Percentiles rank a stretch among this genome's conserved stretches.
Evolutionary conservation across 2,888 invertebrate species (phyloP).

Genomic region (Drosophila tripunctata): DNA sequence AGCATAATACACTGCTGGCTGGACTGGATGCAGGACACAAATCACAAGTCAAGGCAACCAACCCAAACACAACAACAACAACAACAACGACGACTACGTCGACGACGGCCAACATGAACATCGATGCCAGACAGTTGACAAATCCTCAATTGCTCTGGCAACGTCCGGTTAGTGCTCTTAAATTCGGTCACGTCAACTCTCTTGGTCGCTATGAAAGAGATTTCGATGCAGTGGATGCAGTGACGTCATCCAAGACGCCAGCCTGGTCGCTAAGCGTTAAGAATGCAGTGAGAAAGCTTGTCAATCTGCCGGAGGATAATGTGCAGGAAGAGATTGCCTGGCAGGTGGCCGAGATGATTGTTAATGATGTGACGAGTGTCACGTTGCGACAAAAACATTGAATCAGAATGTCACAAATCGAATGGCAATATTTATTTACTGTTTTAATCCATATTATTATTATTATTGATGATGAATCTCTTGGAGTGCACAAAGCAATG

Average conservation of each 20-base stretch:
- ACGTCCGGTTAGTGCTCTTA: slow-evolving; percentile 89
- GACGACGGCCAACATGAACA: slow-evolving; percentile 88
- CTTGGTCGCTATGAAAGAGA: slow-evolving; percentile 96
- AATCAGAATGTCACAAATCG: slow-evolving; percentile 6
- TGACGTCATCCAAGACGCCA: slow-evolving; percentile 49
- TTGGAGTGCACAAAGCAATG: slow-evolving; percentile 26
- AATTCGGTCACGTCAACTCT: slow-evolving; percentile 93
- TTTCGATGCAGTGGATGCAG: slow-evolving; percentile 86
- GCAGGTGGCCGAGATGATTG: slow-evolving; percentile 98
- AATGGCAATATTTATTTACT: slow-evolving; percentile 27
- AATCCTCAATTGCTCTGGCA: slow-evolving; percentile 96
- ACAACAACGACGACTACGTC: slow-evolving; percentile 79
- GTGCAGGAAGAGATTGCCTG: slow-evolving; percentile 98
- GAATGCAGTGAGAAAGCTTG: slow-evolving; percentile 90
- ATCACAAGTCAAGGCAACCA: too few relatives aligned
- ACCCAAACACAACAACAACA: too few relatives aligned
- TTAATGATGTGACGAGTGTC: slow-evolving; percentile 96
- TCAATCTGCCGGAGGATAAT: slow-evolving; percentile 93
- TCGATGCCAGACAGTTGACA: slow-evolving; percentile 92
- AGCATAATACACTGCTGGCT: slow-evolving; percentile 91
- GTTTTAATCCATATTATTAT: slow-evolving; percentile 28
- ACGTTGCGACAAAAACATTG: slow-evolving; percentile 84
- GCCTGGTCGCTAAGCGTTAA: slow-evolving; percentile 83
- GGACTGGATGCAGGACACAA: slow-evolving; percentile 86
- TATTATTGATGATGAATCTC: slow-evolving; percentile 40